Evolutionary conservation across 1,140 invertebrate species (phyloP).

Genomic region (Micrasema minimum): DNA sequence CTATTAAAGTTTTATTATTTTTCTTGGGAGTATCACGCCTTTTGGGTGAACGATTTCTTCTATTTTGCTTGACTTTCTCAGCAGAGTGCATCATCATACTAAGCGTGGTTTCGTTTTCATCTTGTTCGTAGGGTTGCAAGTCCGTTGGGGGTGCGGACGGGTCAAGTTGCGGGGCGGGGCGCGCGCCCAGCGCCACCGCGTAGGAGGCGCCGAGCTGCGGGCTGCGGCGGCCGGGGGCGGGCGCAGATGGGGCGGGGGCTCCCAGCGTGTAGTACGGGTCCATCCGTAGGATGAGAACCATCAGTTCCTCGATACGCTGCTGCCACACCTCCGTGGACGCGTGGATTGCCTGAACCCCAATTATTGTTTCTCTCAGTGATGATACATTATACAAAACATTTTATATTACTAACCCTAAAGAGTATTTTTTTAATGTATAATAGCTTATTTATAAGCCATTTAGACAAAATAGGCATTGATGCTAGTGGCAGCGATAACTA

Average conservation of each 20-base stretch:
- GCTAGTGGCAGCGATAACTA: slow-evolving; percentile 36
- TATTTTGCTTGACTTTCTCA: slow-evolving; percentile 58
- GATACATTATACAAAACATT: slow-evolving; percentile 29
- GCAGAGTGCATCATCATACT: slow-evolving; percentile 61
- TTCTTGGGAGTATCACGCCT: slow-evolving; percentile 53
- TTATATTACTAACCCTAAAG: slow-evolving; percentile 25
- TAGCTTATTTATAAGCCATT: slow-evolving; percentile 1
- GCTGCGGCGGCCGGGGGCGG: slow-evolving; percentile 51
- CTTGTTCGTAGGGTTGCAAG: slow-evolving; percentile 6
- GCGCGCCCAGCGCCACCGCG: slow-evolving; percentile 53
- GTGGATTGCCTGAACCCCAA: slow-evolving; percentile 78
- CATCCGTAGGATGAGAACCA: slow-evolving; percentile 74
- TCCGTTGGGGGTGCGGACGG: background rate
- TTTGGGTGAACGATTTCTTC: slow-evolving; percentile 59
- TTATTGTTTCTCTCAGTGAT: slow-evolving; percentile 58
- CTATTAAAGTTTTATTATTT: slow-evolving; percentile 21
- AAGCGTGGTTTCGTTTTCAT: slow-evolving; percentile 46
- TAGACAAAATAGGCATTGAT: slow-evolving; percentile 10
- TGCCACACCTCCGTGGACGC: slow-evolving; percentile 72
- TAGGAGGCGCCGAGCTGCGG: slow-evolving; percentile 50
- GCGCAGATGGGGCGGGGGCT: slow-evolving; percentile 54
- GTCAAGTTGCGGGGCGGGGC: slow-evolving; percentile 49
- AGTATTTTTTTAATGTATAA: slow-evolving; percentile 10
- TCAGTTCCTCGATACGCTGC: slow-evolving; percentile 75
- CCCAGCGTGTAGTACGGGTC: slow-evolving; percentile 76